These are phyloP conservation scores for Sprattus sprattus DNA, from an alignment of 2,113 vertebrate genomes.

Conservation along the genomic window DNA sequence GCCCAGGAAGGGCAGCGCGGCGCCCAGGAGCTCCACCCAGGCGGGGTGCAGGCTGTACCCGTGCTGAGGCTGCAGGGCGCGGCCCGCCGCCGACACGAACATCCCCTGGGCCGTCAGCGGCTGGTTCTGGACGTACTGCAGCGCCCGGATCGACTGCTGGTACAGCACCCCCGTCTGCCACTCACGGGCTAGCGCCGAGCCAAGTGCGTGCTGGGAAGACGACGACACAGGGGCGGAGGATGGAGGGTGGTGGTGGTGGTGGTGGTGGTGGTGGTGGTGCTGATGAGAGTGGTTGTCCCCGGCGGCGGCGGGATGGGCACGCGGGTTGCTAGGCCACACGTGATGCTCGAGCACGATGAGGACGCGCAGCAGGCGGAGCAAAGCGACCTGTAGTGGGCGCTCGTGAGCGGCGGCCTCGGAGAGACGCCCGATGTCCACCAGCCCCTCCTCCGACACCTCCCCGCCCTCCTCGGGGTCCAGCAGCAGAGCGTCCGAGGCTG, in stretches of 20 bases:
- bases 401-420: constrained; percentile 80
- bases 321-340: constrained; percentile 59
- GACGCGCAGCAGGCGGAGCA: constrained; percentile 89
- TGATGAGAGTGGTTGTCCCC: constrained; percentile 50
- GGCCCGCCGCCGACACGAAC: constrained; percentile 87
- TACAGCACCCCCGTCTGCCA: constrained; percentile 88
- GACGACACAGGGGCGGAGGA: not conserved
- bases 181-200: constrained; percentile 80
- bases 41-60: constrained; percentile 91
- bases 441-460: constrained; percentile 79
- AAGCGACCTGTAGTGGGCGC: constrained; percentile 88
- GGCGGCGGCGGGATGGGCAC: constrained; percentile 60
- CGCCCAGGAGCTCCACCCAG: constrained; percentile 88
- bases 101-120: constrained; percentile 92
- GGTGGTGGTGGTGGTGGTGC: not conserved
- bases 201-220: constrained; percentile 50
- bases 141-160: constrained; percentile 89
- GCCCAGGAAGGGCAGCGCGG: constrained; percentile 86
- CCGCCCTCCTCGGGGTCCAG: constrained; percentile 60
- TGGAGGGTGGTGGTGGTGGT: constrained; percentile 5
- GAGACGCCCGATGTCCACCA: constrained; percentile 77
- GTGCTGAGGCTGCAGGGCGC: constrained; percentile 86
- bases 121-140: constrained; percentile 82
- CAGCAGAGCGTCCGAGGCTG: constrained; percentile 24
- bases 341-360: constrained; percentile 89